Evolutionary conservation across 2,113 vertebrate genomes (phyloP), one percentile per base, ranked within the genome.

Genomic region (Campylomormyrus tamandua): DNA sequence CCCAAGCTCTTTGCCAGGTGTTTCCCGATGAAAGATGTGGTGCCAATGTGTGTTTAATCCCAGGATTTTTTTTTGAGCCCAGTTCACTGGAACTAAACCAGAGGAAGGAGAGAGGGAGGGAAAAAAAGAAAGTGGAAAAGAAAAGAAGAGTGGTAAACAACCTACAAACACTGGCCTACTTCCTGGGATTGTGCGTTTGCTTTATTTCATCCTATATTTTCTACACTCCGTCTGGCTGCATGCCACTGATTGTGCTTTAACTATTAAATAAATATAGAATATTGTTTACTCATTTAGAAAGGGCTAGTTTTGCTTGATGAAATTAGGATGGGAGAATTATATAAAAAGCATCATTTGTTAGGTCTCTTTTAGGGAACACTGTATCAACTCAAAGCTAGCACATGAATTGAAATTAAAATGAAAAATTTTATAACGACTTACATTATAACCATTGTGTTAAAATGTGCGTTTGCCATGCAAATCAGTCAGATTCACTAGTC

Each of bases 11-110:
- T n/a, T 80, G 85, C 83, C 89, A 90, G 87, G 86, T 89, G 70
- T 84, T 87, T 87, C 87, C n/a, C 88, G 24, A 87, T 87, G 89
- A 87, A 89, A 89, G 80, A 89, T 89, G 35, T 80, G 27, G 87
- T 80, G 89, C 89, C 91, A 91, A 62, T 70, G 10, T 56, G 39
- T 74, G 58, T 77, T 52, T 87, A 88, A 90, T 87, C 83, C 66
- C 66, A 85, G 48, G 15, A 45, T 58, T 56, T 80, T 74, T 27
- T 45, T n/a, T 50, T 27, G 89, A 87, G 83, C 83, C 77, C 62
- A 52, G 13, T 88, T 90, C 56, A 85, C 83, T 86, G 88, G 80
- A 87, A 53, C 62, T 49, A 53, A 89, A 83, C 70, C 27, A 83
- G 88, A 53, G 49, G 50, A 50, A 27, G 31, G 15, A 31, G 39